Base-by-base conservation (phyloP, 1,140 invertebrate species). In the Sinella curviseta region DNA sequence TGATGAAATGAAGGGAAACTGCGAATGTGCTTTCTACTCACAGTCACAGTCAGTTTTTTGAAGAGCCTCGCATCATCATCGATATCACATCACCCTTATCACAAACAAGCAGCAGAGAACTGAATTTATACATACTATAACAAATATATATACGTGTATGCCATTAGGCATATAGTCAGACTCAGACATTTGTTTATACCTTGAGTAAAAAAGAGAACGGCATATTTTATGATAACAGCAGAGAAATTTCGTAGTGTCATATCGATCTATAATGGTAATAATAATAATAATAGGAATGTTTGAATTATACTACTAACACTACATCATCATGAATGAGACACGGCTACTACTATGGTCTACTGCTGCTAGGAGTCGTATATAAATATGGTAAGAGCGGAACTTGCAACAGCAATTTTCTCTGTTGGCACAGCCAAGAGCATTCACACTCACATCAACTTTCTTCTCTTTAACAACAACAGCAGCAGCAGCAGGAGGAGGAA, bases 221-320 rank as follows among this genome's bases (percentile, higher is more conserved):
- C 65, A 70, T 70, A 70, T 70, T 70, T 70, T 70, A 70, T 70
- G 65, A 70, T 70, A 70, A 70, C 30, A 70, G 65, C 31, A 33
- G 65, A 33, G 57, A 70, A 70, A 70, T 31, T 70, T 70, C 65
- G 31, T 24, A 70, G 28, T 70, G 65, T 70, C 65, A 70, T 70
- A 70, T 70, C 65, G 65, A 70, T 70, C 65, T 12, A 70, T 30
- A 70, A 33, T 70, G 24, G 24, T 60, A 70, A 70, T 30, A 70
- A 70, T 31, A 70, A 70, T 12, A 60, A 70, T 30, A 70, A 30
- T 70, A 70, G 24, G 57, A 65, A 65, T 65, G 57, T 26, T n/a
- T 16, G 57, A 8, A 48, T 48, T 48, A 48, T 48, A 48, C 39
- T 48, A 48, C 39, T 48, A 48, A 48, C 39, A 48, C 39, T 48